Percentiles rank a stretch among this genome's conserved stretches.
These are phyloP conservation scores for Indri indri DNA, from an alignment of 2,113 vertebrate genomes.

Conservation along the genomic window DNA sequence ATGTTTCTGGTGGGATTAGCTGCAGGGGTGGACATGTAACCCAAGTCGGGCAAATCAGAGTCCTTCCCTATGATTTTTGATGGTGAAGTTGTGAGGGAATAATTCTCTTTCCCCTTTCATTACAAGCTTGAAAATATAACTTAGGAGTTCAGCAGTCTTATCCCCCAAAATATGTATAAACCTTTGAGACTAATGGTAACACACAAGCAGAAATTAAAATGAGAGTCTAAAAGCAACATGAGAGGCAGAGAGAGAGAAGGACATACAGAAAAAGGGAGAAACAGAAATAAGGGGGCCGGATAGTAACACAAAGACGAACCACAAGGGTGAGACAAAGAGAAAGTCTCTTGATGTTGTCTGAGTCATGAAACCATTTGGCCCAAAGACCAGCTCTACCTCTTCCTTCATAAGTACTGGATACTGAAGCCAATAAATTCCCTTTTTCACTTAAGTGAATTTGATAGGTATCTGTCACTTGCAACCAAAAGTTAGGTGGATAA, in stretches of 20 bases:
- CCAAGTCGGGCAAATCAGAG: background rate
- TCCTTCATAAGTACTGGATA: background rate
- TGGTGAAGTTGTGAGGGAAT: background rate
- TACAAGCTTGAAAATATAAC: background rate
- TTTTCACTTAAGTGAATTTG: background rate
- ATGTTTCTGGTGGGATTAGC: background rate
- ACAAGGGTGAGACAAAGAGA: background rate
- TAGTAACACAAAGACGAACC: background rate
- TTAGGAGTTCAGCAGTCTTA: background rate
- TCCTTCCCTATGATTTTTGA: background rate
- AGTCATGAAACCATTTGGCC: background rate
- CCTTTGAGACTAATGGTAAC: background rate
- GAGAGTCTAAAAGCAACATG: background rate
- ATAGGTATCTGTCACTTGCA: background rate
- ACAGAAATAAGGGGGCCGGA: background rate
- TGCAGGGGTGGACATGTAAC: background rate
- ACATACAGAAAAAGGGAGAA: background rate
- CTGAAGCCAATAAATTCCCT: background rate
- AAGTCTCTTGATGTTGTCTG: background rate
- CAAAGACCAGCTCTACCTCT: background rate
- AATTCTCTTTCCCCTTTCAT: background rate
- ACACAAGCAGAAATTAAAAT: background rate
- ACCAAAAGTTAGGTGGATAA: background rate
- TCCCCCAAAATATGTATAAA: background rate
- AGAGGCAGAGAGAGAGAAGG: background rate